These are phyloP conservation scores for Batillaria attramentaria DNA, from an alignment of 1,140 invertebrate species.

Conservation along the genomic window DNA sequence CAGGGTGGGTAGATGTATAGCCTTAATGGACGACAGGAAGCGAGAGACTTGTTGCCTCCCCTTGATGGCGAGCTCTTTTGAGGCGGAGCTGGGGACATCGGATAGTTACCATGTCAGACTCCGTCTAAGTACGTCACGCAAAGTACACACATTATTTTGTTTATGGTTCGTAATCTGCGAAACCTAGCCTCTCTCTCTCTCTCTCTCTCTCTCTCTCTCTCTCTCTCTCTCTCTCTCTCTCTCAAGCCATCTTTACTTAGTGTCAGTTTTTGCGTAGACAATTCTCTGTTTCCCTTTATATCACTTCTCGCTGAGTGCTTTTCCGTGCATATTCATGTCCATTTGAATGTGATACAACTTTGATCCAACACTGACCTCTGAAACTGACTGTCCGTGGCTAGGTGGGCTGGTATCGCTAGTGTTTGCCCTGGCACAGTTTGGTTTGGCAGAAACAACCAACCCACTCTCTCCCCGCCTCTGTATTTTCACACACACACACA, in stretches of 20 bases:
- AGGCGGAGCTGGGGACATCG: background rate
- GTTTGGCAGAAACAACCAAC: background rate
- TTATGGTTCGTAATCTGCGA: background rate
- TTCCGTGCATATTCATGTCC: slow-evolving; percentile 1
- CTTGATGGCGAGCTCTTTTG: slow-evolving; percentile 1
- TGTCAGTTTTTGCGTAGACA: background rate
- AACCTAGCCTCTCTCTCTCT: slow-evolving; percentile 15
- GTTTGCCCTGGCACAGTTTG: too few species aligned
- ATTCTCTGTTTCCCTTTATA: background rate
- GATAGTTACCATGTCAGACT: background rate
- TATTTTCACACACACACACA: slow-evolving; percentile 7
- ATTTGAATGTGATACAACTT: background rate
- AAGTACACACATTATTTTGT: background rate
- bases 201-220: background rate
- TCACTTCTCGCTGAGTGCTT: background rate
- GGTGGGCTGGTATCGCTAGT: too few species aligned
- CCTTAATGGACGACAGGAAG: slow-evolving; percentile 7
- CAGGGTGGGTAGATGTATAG: background rate
- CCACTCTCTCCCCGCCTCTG: background rate
- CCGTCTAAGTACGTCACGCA: background rate
- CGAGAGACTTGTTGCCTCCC: background rate
- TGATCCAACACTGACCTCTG: background rate
- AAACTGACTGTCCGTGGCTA: background rate
- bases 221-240: slow-evolving; percentile 7
- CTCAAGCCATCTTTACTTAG: background rate